Base-by-base conservation (phyloP, 2,113 vertebrate species). In the Archocentrus centrarchus region DNA sequence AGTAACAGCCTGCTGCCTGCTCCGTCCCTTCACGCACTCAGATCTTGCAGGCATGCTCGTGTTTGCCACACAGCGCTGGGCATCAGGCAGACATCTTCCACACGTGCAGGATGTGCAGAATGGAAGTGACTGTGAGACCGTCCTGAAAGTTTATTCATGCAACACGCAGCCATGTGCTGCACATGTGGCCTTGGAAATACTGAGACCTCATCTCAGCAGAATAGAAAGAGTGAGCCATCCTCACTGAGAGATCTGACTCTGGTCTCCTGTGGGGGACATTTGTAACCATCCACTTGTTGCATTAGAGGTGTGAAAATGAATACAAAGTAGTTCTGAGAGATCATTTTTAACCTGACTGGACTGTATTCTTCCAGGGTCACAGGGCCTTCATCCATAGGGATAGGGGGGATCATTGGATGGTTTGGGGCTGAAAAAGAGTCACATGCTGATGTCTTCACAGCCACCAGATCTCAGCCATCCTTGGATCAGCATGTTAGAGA, bases 41-140 rank as follows among this genome's bases (percentile, higher is more conserved):
- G 6, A 37, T 39, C 59, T 22, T 32, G 22, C 15, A 1, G 22
- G 81, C 89, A 80, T 87, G 91, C 50, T 24, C 5, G 3, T 41
- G 41, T 15, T 55, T 58, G n/a, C 75, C 77, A 84, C 82, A 75
- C 55, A 63, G 32, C 66, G 32, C 44, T 20, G 73, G 4, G 7
- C 37, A 57, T 18, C 62, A 57, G 13, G 15, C 70, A 55, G n/a
- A 15, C 80, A 62, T 41, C 14, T 17, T 18, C 47, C 32, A 75
- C 41, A 37, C 79, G 32, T 35, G 61, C 44, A 39, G 20, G 44
- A 55, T 22, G 7, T 53, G 17, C 50, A 0, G 47, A 27, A 3
- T 39, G 62, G 14, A 7, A 59, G 39, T 11, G 24, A 61, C 10
- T 55, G 50, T 44, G 10, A 9, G 57, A 30, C 15, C 1, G 24